Percentiles rank a stretch among this genome's conserved stretches.
phyloP scores from a whole-genome alignment of 2,113 vertebrate genomes.

The Chloroceryle aenea region DNA sequence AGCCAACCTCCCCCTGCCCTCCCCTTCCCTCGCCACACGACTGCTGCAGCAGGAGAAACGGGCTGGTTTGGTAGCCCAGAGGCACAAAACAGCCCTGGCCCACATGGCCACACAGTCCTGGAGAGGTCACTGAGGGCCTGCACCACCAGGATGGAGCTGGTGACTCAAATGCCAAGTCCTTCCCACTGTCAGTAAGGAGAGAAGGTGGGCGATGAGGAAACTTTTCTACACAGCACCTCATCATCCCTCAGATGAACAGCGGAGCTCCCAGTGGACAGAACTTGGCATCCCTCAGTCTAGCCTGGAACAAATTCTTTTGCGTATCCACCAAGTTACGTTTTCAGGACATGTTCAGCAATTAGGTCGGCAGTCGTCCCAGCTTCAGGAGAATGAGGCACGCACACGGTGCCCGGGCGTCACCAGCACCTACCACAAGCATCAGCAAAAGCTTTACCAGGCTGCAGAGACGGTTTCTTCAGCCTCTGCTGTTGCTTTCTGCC shows the following conservation, averaged over 20 bases:
- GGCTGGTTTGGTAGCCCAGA: background rate
- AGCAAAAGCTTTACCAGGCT: background rate
- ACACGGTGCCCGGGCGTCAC: background rate
- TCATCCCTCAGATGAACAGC: background rate
- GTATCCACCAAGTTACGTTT: background rate
- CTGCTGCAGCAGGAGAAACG: background rate
- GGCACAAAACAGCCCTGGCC: background rate
- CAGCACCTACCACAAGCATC: background rate
- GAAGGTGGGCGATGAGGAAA: background rate
- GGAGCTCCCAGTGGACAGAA: background rate
- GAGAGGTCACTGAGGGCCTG: background rate
- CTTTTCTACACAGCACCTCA: fast-evolving
- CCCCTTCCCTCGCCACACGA: background rate
- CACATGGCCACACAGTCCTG: background rate
- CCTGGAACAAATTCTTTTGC: background rate
- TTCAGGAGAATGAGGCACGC: background rate
- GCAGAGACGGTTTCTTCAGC: background rate
- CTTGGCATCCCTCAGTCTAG: background rate
- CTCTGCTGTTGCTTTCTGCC: background rate
- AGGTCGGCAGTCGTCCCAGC: background rate
- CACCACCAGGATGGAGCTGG: background rate
- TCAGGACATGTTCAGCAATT: background rate
- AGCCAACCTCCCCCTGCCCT: conserved; percentile 58
- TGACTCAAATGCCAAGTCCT: background rate
- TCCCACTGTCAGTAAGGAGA: background rate